phyloP scores from a whole-genome alignment of 2,888 invertebrate species.

The Formica aserva region DNA sequence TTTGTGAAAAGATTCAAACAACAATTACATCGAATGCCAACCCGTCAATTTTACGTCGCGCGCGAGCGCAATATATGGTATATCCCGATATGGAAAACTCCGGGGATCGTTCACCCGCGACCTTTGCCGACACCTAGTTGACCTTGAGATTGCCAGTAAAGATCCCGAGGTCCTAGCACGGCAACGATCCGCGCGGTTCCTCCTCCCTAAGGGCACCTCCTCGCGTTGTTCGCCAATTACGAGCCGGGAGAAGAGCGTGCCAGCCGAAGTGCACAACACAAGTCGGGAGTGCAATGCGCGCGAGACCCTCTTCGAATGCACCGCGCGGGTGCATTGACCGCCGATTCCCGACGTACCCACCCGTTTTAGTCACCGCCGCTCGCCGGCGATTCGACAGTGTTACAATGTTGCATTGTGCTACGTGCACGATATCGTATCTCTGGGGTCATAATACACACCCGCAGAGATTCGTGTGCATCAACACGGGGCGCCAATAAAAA shows the following conservation, averaged over 20 bases:
- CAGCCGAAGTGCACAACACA: background rate
- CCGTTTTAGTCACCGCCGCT: constrained; percentile 36
- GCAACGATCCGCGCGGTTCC: background rate
- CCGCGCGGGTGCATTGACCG: constrained; percentile 59
- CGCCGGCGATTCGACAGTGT: constrained; percentile 38
- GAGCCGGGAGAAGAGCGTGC: background rate
- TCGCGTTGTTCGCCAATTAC: constrained; percentile 48
- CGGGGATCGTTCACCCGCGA: constrained; percentile 66
- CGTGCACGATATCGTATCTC: constrained; percentile 29
- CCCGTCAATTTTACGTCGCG: constrained; percentile 23
- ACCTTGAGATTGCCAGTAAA: constrained; percentile 70
- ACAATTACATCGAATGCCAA: background rate
- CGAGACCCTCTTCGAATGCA: constrained; percentile 58
- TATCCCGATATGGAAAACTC: constrained; percentile 54
- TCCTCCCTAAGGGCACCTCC: constrained; percentile 19
- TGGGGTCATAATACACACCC: constrained; percentile 23
- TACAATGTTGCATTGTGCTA: constrained; percentile 28
- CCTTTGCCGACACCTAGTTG: constrained; percentile 62
- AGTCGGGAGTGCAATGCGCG: constrained; percentile 11
- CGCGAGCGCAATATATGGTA: background rate
- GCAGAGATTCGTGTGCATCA: background rate
- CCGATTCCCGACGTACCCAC: constrained; percentile 46
- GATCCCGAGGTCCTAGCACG: constrained; percentile 52
- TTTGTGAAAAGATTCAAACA: background rate
- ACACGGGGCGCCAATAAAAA: background rate